Percentiles rank a stretch among this genome's conserved stretches.
Conservation (phyloP, 2,113 vertebrate genomes). For the Alligator mississippiensis region DNA sequence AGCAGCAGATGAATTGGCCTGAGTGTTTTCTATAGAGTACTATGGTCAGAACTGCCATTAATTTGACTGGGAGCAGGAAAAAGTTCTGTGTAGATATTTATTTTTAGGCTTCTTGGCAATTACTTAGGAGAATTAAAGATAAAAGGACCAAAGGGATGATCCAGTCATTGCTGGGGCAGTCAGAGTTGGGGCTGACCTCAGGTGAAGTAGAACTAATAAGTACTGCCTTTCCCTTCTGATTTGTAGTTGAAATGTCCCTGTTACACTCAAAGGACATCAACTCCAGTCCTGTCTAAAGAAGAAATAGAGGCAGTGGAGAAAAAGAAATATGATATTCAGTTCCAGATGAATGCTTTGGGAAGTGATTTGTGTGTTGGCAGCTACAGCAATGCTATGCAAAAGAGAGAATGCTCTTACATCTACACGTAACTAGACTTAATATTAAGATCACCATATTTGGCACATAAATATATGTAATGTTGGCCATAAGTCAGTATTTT, state of each 20-base stretch:
- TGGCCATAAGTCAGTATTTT: not conserved
- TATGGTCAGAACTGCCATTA: not conserved
- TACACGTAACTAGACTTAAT: not conserved
- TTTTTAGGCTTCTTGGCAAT: not conserved
- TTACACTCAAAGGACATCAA: not conserved
- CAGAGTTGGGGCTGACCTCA: not conserved
- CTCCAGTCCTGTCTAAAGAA: constrained; percentile 7
- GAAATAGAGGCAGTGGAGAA: constrained; percentile 2
- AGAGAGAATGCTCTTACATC: not conserved
- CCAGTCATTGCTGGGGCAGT: not conserved
- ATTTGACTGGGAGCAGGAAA: not conserved
- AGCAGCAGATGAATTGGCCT: rapidly evolving
- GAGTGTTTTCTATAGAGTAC: not conserved
- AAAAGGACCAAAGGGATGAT: not conserved
- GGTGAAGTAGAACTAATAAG: not conserved
- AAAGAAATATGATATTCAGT: constrained; percentile 1
- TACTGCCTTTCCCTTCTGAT: not conserved
- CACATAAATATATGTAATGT: not conserved
- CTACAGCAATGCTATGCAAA: not conserved
- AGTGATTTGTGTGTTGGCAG: not conserved
- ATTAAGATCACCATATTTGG: not conserved
- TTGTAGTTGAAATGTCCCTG: not conserved
- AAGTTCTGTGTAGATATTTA: not conserved
- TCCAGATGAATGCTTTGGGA: not conserved
- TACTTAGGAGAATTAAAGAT: constrained; percentile 44